A percentile compares a stretch with the other conserved stretches of the same genome.
Evolutionary conservation across 2,888 invertebrate genomes (phyloP).

Genomic region (Apamea anceps): DNA sequence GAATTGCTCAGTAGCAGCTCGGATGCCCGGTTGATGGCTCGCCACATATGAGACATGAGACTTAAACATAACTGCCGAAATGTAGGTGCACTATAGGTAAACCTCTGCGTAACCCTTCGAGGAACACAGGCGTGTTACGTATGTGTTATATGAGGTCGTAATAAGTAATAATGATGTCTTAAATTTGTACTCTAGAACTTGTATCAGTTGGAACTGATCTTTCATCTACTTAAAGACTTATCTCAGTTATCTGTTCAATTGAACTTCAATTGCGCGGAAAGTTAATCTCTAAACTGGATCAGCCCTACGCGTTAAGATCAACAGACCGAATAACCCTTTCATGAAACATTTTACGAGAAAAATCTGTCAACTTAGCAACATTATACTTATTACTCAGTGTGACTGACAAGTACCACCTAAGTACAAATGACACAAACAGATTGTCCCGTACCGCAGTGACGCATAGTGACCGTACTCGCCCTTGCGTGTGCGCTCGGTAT

Average conservation of each 20-base stretch:
- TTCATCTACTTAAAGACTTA: not conserved
- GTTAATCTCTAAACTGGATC: slow-evolving; percentile 17
- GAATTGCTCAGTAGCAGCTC: not conserved
- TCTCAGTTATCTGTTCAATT: not conserved
- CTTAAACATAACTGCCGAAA: not conserved
- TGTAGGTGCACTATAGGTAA: not conserved
- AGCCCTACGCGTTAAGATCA: slow-evolving; percentile 6
- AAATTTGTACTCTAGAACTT: not conserved
- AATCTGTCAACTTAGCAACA: not conserved
- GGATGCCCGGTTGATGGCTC: not conserved
- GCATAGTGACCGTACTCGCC: slow-evolving; percentile 75
- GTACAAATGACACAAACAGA: slow-evolving; percentile 44
- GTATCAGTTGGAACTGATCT: not conserved
- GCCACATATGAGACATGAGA: too few species aligned
- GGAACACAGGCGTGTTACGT: not conserved
- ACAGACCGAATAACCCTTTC: not conserved
- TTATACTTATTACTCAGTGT: slow-evolving; percentile 26
- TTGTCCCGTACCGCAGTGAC: slow-evolving; percentile 67
- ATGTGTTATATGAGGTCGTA: not conserved
- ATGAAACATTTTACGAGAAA: not conserved
- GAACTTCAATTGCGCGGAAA: slow-evolving; percentile 11
- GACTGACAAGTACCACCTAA: slow-evolving; percentile 25
- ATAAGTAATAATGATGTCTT: not conserved
- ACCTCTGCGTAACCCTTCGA: not conserved
- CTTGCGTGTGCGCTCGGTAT: slow-evolving; percentile 86